Percentiles rank a stretch among this genome's conserved stretches.
Evolutionary conservation across 2,113 vertebrate species (phyloP).

Genomic region (Serinus canaria): DNA sequence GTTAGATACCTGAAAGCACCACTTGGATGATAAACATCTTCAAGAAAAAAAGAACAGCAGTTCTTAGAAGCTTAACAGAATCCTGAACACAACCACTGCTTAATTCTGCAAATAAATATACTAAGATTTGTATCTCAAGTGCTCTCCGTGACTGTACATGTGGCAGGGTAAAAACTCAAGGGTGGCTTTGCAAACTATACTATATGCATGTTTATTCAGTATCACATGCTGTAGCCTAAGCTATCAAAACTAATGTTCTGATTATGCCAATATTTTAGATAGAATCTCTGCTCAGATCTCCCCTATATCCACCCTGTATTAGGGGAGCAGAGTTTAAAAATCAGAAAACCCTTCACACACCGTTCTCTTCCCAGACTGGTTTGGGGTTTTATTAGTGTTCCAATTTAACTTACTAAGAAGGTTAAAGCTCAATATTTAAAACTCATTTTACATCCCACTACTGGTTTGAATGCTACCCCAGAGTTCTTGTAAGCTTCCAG

Average conservation of each 20-base stretch:
- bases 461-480: neutral
- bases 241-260: neutral
- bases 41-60: neutral
- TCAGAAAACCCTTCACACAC: neutral
- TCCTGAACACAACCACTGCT: neutral
- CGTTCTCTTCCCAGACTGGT: neutral
- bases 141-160: accelerated
- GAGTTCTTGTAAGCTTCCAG: slow-evolving; percentile 45
- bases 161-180: neutral
- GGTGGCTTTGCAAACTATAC: neutral
- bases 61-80: neutral
- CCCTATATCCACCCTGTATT: neutral
- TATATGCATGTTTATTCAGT: neutral
- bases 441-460: neutral
- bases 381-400: neutral
- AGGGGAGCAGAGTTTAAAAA: neutral
- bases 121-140: neutral
- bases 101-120: neutral
- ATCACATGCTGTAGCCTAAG: neutral
- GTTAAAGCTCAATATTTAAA: neutral
- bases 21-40: neutral
- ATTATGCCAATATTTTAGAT: neutral
- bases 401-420: neutral
- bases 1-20: neutral
- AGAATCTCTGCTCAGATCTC: neutral